These are phyloP conservation scores for Apis florea DNA, from an alignment of 1,140 invertebrate species.

Conservation along the genomic window DNA sequence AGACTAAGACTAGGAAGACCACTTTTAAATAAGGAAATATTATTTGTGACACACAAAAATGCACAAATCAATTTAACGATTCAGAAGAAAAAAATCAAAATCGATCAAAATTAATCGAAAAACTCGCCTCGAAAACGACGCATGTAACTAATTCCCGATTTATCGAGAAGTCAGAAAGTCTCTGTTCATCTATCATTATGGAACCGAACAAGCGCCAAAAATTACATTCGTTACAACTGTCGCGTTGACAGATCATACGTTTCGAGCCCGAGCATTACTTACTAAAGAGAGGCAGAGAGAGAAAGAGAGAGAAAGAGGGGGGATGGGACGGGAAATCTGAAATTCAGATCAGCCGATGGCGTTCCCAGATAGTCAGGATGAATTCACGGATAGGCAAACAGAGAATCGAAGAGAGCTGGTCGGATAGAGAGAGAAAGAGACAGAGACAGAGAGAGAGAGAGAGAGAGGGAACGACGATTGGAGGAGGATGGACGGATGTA, in stretches of 20 bases:
- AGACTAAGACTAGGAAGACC: too few relatives aligned
- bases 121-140: conserved; percentile 24
- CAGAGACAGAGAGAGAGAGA: not conserved
- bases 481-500: conserved; percentile 5
- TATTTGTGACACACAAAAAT: not conserved
- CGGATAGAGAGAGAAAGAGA: not conserved
- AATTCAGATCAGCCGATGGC: conserved; percentile 51
- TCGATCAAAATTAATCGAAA: conserved; percentile 34
- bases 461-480: not conserved
- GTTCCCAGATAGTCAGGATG: conserved; percentile 45
- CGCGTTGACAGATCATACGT: conserved; percentile 34
- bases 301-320: too few relatives aligned
- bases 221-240: conserved; percentile 35
- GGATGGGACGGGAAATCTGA: conserved; percentile 27
- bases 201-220: conserved; percentile 15
- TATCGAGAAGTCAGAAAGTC: conserved; percentile 29
- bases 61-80: too few relatives aligned
- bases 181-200: not conserved
- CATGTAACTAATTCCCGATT: conserved; percentile 37
- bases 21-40: too few relatives aligned
- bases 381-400: conserved; percentile 50
- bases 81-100: not conserved
- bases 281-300: not conserved
- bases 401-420: conserved; percentile 33
- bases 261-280: conserved; percentile 33